These are phyloP conservation scores for Tineola bisselliella DNA, from an alignment of 2,888 invertebrate genomes.

Conservation along the genomic window DNA sequence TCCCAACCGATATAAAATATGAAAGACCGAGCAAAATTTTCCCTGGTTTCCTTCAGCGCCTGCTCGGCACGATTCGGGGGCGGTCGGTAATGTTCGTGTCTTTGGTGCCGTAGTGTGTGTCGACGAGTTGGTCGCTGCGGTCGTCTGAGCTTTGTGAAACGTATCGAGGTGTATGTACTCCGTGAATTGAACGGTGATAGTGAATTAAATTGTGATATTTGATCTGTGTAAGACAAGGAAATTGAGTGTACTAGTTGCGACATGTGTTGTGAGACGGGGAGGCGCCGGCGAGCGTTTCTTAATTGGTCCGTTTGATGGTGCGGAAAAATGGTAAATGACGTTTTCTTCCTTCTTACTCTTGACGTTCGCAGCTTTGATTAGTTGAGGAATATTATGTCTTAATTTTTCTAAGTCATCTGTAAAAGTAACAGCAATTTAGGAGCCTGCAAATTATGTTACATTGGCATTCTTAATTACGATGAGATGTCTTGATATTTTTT, in stretches of 20 bases:
- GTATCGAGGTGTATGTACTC: slow-evolving; percentile 11
- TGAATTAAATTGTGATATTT: slow-evolving; percentile 35
- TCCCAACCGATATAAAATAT: slow-evolving; percentile 64
- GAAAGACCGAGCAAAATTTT: slow-evolving; percentile 61
- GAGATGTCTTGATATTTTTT: background rate
- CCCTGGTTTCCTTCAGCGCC: slow-evolving; percentile 35
- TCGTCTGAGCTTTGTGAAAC: background rate
- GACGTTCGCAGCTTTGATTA: slow-evolving; percentile 30
- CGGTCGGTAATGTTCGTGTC: slow-evolving; percentile 39
- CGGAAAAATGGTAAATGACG: slow-evolving; percentile 54
- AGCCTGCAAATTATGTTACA: slow-evolving; percentile 1
- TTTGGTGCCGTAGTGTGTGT: background rate
- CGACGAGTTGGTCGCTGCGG: slow-evolving; percentile 19
- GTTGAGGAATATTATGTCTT: slow-evolving; percentile 24
- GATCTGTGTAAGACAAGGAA: slow-evolving; percentile 23
- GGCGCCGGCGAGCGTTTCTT: slow-evolving; percentile 24
- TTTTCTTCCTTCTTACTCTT: slow-evolving; percentile 19
- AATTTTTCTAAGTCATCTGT: slow-evolving; percentile 21
- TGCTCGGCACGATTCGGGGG: slow-evolving; percentile 29
- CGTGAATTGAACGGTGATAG: slow-evolving; percentile 31
- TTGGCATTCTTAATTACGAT: background rate
- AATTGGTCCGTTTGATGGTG: slow-evolving; percentile 42
- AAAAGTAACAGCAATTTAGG: slow-evolving; percentile 8
- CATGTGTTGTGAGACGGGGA: slow-evolving; percentile 44
- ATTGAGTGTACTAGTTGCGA: slow-evolving; percentile 26